Evolutionary conservation across 2,797 vertebrate genomes (phyloP).

Genomic region (Pempheris klunzingeri): DNA sequence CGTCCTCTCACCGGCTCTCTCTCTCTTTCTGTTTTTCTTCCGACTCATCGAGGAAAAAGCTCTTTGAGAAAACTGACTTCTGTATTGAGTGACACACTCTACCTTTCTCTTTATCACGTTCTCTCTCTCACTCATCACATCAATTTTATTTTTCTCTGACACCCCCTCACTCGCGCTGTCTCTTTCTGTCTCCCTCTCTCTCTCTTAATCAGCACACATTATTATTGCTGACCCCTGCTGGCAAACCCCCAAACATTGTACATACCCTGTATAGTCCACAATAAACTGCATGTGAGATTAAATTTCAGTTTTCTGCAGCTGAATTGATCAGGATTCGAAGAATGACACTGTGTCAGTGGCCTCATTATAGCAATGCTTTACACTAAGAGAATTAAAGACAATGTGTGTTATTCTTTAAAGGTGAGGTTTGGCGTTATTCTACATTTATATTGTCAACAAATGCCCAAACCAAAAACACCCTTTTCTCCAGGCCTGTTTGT

Average conservation of each 20-base stretch:
- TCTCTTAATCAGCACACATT: conserved; percentile 17
- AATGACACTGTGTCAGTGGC: neutral
- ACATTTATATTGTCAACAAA: neutral
- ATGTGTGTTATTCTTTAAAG: neutral
- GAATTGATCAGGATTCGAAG: conserved; percentile 11
- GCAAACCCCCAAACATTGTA: conserved; percentile 24
- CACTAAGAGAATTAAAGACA: neutral
- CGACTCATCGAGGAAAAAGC: conserved; percentile 11
- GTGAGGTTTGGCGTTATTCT: neutral
- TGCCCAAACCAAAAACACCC: too few species aligned
- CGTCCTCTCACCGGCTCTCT: neutral
- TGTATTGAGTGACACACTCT: conserved; percentile 22
- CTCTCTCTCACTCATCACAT: neutral
- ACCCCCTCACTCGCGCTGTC: neutral
- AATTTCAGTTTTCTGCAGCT: conserved; percentile 7
- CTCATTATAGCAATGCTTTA: neutral
- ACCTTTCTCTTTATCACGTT: neutral
- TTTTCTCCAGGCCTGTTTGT: neutral
- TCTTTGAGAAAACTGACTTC: conserved; percentile 18
- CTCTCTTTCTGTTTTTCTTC: neutral
- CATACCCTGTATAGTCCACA: neutral
- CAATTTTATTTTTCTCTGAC: conserved; percentile 8
- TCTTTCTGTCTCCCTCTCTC: neutral
- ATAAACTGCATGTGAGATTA: neutral
- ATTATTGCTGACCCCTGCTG: conserved; percentile 50